Percentiles rank a stretch among this genome's conserved stretches.
phyloP scores from a whole-genome alignment of 1,140 invertebrate species.

The Bombus turneri region DNA sequence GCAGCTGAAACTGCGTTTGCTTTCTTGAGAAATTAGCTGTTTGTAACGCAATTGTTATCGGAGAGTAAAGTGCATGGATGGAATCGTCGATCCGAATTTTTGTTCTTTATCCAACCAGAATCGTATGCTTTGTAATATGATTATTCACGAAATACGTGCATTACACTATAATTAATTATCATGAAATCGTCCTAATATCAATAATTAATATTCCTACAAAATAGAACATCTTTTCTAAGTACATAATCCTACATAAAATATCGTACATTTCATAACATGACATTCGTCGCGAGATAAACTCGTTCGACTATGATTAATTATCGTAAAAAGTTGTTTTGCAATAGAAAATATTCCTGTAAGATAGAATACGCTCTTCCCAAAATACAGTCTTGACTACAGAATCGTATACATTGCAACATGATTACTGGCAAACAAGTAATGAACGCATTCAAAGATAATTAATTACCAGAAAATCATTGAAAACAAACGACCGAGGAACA shows the following conservation, averaged over 20 bases:
- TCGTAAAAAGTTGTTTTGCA: background rate
- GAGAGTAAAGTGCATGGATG: background rate
- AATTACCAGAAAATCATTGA: background rate
- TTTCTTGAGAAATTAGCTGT: background rate
- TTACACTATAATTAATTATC: background rate
- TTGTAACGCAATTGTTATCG: background rate
- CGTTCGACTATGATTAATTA: background rate
- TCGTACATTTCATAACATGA: background rate
- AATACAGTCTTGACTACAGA: background rate
- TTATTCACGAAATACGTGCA: background rate
- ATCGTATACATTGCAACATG: background rate
- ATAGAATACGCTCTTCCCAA: background rate
- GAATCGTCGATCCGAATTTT: background rate
- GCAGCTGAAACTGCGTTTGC: background rate
- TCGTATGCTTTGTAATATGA: background rate
- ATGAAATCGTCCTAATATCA: background rate
- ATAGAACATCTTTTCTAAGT: background rate
- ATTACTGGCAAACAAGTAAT: background rate
- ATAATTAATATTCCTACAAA: background rate
- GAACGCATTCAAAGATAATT: background rate
- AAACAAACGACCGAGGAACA: background rate
- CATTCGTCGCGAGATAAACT: background rate
- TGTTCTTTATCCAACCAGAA: background rate
- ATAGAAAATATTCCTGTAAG: background rate
- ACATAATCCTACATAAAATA: background rate